These are phyloP conservation scores for Phymanthus crucifer DNA, from an alignment of 92 coral and sea anemone genomes.

Conservation along the genomic window DNA sequence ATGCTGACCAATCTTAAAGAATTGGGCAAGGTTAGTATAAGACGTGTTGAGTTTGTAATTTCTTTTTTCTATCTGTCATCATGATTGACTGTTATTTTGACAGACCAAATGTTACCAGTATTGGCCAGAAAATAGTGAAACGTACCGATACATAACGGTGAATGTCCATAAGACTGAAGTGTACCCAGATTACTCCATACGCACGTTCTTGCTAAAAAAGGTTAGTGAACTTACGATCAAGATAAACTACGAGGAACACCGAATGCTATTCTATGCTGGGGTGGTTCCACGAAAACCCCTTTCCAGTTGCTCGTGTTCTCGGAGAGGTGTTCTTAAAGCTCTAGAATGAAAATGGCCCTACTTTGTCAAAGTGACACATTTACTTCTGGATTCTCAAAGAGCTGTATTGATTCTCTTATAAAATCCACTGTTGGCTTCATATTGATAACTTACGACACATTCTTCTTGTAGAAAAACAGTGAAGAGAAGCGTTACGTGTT, in stretches of 20 bases:
- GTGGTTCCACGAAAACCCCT: too few relatives aligned
- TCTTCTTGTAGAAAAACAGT: slow-evolving; percentile 20
- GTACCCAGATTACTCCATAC: slow-evolving; percentile 50
- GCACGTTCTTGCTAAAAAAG: slow-evolving; percentile 48
- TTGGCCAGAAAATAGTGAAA: slow-evolving; percentile 55
- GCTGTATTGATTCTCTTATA: neutral
- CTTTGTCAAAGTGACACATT: too few relatives aligned
- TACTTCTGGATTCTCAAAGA: too few relatives aligned
- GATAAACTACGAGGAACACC: too few relatives aligned
- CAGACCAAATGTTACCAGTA: slow-evolving; percentile 65
- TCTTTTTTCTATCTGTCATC: neutral
- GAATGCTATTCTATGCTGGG: too few relatives aligned
- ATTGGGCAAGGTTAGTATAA: slow-evolving; percentile 36
- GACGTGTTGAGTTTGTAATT: neutral
- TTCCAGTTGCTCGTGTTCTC: too few relatives aligned
- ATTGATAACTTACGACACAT: neutral
- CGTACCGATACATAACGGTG: slow-evolving; percentile 47
- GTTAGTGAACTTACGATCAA: slow-evolving; percentile 33
- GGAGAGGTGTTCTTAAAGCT: too few relatives aligned
- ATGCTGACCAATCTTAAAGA: slow-evolving; percentile 65
- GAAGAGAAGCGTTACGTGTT: slow-evolving; percentile 31
- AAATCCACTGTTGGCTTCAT: neutral
- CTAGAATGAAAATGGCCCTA: too few relatives aligned
- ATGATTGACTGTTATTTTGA: slow-evolving; percentile 2
- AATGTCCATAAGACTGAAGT: slow-evolving; percentile 41